phyloP scores from a whole-genome alignment of 2,113 vertebrate genomes.

The Syrmaticus mikado region DNA sequence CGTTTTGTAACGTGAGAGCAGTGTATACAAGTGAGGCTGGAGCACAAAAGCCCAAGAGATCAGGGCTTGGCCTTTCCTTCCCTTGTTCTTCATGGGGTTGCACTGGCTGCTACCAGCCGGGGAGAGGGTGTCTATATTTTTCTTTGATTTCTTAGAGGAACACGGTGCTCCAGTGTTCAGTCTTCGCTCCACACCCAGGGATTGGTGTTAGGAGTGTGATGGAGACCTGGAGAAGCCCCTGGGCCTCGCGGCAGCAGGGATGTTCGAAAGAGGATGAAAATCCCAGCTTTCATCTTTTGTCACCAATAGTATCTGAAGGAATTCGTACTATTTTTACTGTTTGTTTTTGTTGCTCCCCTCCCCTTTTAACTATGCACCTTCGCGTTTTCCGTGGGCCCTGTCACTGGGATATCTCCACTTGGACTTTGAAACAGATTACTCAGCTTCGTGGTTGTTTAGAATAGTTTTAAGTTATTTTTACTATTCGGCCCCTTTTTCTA shows the following conservation, averaged over 20 bases:
- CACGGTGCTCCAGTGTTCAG: background rate
- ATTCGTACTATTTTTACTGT: constrained; percentile 70
- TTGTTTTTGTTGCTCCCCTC: constrained; percentile 72
- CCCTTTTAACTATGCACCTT: constrained; percentile 68
- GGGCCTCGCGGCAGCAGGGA: background rate
- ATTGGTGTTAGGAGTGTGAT: background rate
- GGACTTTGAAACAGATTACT: constrained; percentile 66
- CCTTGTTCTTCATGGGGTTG: background rate
- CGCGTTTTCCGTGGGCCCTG: constrained; percentile 31
- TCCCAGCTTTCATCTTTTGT: constrained; percentile 56
- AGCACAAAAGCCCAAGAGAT: constrained; percentile 10
- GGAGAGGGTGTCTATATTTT: background rate
- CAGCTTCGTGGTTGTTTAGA: constrained; percentile 51
- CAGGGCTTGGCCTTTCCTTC: constrained; percentile 51
- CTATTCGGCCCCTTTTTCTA: constrained; percentile 60
- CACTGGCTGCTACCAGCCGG: background rate
- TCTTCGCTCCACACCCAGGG: background rate
- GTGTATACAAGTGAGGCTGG: background rate
- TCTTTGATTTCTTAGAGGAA: background rate
- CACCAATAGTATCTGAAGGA: constrained; percentile 53
- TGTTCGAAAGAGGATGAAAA: constrained; percentile 18
- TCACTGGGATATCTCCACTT: constrained; percentile 42
- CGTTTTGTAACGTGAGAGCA: background rate
- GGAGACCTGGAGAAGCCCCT: background rate
- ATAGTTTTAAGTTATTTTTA: constrained; percentile 64